Conservation (phyloP, 2,888 invertebrate genomes). For the Drosophila nigricruria region DNA sequence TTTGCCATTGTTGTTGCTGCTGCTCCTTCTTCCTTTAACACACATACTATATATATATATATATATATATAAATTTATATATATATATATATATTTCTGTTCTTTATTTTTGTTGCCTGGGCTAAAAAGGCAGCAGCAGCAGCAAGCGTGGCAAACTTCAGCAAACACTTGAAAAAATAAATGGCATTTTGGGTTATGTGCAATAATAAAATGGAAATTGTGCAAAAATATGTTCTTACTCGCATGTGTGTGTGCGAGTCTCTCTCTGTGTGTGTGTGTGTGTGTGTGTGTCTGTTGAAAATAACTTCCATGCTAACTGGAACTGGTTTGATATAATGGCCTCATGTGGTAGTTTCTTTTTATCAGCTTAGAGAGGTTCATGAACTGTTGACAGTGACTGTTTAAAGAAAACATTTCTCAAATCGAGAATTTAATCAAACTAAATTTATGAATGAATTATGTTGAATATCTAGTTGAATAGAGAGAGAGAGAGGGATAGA, state of each 20-base stretch:
- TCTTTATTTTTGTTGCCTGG: slow-evolving; percentile 3
- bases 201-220: slow-evolving; percentile 78
- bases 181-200: slow-evolving; percentile 77
- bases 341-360: slow-evolving; percentile 39
- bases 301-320: slow-evolving; percentile 40
- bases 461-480: neutral
- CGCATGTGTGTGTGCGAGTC: slow-evolving; percentile 4
- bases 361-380: slow-evolving; percentile 33
- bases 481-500: neutral
- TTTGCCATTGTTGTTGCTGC: slow-evolving; percentile 63
- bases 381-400: slow-evolving; percentile 58
- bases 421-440: slow-evolving; percentile 30
- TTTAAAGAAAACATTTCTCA: slow-evolving; percentile 22
- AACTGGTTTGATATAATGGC: slow-evolving; percentile 53
- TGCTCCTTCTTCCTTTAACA: slow-evolving; percentile 19
- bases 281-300: slow-evolving; percentile 9
- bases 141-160: slow-evolving; percentile 62
- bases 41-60: neutral
- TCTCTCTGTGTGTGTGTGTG: neutral
- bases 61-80: slow-evolving; percentile 6
- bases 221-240: slow-evolving; percentile 68
- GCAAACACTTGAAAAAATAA: slow-evolving; percentile 77
- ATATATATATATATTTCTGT: slow-evolving; percentile 8
- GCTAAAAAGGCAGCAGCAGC: slow-evolving; percentile 5
- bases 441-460: slow-evolving; percentile 12